Evolutionary conservation across 2,888 invertebrate species (phyloP).

Genomic region (Amphipyra tragopoginis): DNA sequence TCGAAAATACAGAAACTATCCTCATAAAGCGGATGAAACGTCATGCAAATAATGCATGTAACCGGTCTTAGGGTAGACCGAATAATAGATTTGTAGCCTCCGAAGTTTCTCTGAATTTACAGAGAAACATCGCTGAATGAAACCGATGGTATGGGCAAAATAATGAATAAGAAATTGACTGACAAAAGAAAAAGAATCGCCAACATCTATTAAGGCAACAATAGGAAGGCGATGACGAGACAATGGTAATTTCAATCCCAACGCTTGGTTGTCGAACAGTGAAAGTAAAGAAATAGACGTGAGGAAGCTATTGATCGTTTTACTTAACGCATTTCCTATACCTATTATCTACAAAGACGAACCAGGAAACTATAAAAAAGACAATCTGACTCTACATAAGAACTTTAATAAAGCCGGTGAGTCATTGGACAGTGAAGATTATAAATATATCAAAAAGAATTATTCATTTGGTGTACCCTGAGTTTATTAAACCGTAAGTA

Average conservation of each 20-base stretch:
- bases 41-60: no score
- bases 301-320: conserved; percentile 73
- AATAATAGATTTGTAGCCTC: no score
- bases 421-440: conserved; percentile 23
- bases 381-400: conserved; percentile 29
- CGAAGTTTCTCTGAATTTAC: no score
- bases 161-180: no score
- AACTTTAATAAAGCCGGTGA: conserved; percentile 33
- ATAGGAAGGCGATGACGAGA: conserved; percentile 61
- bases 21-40: no score
- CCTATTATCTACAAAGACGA: conserved; percentile 28
- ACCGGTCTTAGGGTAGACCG: no score
- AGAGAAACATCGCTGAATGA: no score
- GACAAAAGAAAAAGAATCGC: no score
- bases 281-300: conserved; percentile 74
- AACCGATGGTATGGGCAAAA: no score
- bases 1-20: no score
- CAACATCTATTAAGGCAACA: background rate
- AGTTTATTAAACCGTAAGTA: conserved; percentile 9
- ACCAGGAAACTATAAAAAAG: conserved; percentile 42
- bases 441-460: background rate
- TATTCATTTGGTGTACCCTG: no score
- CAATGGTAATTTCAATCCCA: conserved; percentile 65
- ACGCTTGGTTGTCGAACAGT: conserved; percentile 69
- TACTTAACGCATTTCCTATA: conserved; percentile 59